phyloP scores from a whole-genome alignment of 2,797 vertebrate genomes.

The Apogon talboti region DNA sequence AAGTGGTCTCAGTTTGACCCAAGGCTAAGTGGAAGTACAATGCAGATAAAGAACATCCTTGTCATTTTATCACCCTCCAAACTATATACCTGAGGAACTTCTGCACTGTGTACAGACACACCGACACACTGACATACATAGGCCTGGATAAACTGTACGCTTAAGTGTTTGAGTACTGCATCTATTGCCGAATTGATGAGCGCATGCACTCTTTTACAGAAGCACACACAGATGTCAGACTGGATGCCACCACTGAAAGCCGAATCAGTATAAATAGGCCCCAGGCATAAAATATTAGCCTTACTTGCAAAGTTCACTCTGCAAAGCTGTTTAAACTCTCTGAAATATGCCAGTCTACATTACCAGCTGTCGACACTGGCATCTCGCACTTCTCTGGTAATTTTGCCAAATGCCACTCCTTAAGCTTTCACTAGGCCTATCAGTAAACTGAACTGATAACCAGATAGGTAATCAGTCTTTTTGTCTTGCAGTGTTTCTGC shows the following conservation, averaged over 20 bases:
- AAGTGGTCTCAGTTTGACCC: conserved; percentile 6
- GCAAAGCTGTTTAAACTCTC: conserved; percentile 42
- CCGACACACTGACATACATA: neutral
- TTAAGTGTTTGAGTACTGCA: conserved; percentile 18
- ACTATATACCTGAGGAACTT: neutral
- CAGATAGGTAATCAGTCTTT: conserved; percentile 20
- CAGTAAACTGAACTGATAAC: conserved; percentile 31
- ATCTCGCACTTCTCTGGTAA: conserved; percentile 33
- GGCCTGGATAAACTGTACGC: neutral
- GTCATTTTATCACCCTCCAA: neutral
- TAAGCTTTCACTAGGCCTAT: conserved; percentile 23
- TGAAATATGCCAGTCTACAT: conserved; percentile 55
- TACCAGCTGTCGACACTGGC: conserved; percentile 47
- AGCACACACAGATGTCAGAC: conserved; percentile 2
- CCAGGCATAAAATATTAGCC: conserved; percentile 32
- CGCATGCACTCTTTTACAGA: neutral
- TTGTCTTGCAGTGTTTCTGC: conserved; percentile 14
- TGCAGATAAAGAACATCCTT: neutral
- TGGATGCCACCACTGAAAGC: conserved; percentile 20
- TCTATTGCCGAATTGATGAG: conserved; percentile 6
- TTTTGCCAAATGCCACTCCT: conserved; percentile 53
- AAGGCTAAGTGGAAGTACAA: neutral
- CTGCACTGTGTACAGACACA: neutral
- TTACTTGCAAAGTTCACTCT: conserved; percentile 24
- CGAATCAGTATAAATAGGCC: conserved; percentile 33